Evolutionary conservation across 2,888 invertebrate species (phyloP), one percentile per base, ranked within the genome.

Genomic region (Notocelia uddmanniana): DNA sequence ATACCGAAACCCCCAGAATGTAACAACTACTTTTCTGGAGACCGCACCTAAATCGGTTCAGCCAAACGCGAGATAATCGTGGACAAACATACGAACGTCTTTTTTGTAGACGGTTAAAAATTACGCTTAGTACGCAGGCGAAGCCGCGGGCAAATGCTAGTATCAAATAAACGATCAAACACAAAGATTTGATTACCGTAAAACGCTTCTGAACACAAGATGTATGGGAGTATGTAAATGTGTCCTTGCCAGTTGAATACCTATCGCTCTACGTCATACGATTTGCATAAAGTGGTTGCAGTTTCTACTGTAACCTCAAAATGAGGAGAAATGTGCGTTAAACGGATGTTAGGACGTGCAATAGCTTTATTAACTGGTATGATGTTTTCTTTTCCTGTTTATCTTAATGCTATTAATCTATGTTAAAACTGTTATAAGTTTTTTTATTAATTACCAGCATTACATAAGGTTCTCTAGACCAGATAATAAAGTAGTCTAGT

Each of bases 161-260:
- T n/a, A 31, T 26, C 5, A 5, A 26, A 26, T 41, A 41, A 41
- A 41, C 41, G 15, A 13, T n/a, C 15, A 13, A 41, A 41, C 5
- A n/a, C 41, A 8, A 45, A 45, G 15, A 45, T 45, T 15, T 41
- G 5, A 15, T 15, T 41, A 41, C 41, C 41, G 13, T n/a, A n/a
- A n/a, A 45, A 45, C n/a, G 45, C 2, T 3, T 5, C 52, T 9
- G 15, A 31, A 60, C 60, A 66, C n/a, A 54, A 67, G 31, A 55
- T 50, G 21, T 31, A 48, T 55, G 45, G 18, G 60, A 68, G 59
- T 74, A 75, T 73, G 75, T 68, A 73, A 76, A 76, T 76, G 64
- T 77, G 85, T 84, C 85, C 85, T 85, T 85, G 86, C 72, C 67
- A 74, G 77, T 79, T 79, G 79, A 84, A 85, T 86, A 79, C 82